Conservation (phyloP, 1,140 invertebrate species). For the Megalopta genalis region DNA sequence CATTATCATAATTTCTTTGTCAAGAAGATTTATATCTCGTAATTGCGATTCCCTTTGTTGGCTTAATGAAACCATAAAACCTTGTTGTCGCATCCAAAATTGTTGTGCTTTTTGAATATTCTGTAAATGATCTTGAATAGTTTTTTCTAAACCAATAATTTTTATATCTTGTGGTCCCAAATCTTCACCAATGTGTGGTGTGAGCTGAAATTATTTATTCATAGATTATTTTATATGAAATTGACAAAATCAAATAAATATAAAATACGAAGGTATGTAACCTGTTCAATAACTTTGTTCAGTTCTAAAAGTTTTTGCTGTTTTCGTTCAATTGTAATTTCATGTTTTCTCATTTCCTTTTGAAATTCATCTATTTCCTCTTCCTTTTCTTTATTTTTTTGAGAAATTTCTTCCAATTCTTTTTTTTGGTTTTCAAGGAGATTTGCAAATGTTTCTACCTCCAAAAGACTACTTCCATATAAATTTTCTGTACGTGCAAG, state of each 20-base stretch:
- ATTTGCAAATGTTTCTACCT: conserved; percentile 82
- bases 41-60: conserved; percentile 84
- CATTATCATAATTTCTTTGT: conserved; percentile 87
- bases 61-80: conserved; percentile 84
- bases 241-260: neutral
- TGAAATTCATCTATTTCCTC: conserved; percentile 80
- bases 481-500: conserved; percentile 83
- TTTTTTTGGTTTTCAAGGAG: conserved; percentile 73
- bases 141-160: conserved; percentile 83
- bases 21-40: conserved; percentile 84
- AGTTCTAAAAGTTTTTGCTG: conserved; percentile 80
- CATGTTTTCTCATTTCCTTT: conserved; percentile 69
- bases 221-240: conserved; percentile 15
- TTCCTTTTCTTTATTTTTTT: conserved; percentile 78
- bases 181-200: conserved; percentile 70
- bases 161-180: conserved; percentile 80
- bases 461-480: conserved; percentile 82
- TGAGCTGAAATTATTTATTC: conserved; percentile 63
- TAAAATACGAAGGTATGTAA: conserved; percentile 60
- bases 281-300: conserved; percentile 81
- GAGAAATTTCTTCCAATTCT: conserved; percentile 76
- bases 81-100: conserved; percentile 88
- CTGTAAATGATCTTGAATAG: conserved; percentile 81
- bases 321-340: conserved; percentile 77
- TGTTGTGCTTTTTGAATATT: conserved; percentile 84